Conservation (phyloP, 2,113 vertebrate species). For the Gallinago undulata region DNA sequence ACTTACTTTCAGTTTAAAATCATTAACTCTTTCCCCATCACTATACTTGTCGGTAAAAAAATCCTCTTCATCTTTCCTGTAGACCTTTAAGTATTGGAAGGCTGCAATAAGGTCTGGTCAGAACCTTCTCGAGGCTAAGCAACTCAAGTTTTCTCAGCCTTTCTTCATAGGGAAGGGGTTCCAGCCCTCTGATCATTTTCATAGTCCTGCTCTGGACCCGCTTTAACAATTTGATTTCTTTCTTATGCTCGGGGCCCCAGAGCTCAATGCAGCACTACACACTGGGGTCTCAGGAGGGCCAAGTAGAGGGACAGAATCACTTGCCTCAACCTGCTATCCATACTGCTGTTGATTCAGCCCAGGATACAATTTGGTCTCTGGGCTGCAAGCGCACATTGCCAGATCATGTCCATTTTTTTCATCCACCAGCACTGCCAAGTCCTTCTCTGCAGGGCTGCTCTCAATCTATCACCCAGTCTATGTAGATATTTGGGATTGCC, state of each 20-base stretch:
- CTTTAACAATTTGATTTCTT: background rate
- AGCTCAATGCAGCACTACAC: background rate
- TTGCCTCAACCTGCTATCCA: background rate
- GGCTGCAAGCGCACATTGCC: background rate
- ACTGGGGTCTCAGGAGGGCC: rapidly evolving
- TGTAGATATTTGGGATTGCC: rapidly evolving
- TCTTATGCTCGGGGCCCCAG: rapidly evolving
- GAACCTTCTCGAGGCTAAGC: background rate
- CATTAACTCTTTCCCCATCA: background rate
- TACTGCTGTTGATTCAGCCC: background rate
- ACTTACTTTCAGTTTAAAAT: background rate
- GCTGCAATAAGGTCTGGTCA: rapidly evolving
- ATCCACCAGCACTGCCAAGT: background rate
- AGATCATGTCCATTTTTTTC: background rate
- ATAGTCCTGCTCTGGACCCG: rapidly evolving
- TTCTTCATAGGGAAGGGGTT: background rate
- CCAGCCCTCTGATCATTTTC: too few relatives aligned
- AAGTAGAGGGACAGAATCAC: background rate
- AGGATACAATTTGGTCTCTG: background rate
- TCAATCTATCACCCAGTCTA: background rate
- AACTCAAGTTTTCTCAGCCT: background rate
- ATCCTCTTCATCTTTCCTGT: background rate
- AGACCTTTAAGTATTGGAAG: background rate
- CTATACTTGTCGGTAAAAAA: background rate
- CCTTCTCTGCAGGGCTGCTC: background rate